Conservation (phyloP, 1,140 invertebrate genomes). For the Pseudobourletiella spinata region DNA sequence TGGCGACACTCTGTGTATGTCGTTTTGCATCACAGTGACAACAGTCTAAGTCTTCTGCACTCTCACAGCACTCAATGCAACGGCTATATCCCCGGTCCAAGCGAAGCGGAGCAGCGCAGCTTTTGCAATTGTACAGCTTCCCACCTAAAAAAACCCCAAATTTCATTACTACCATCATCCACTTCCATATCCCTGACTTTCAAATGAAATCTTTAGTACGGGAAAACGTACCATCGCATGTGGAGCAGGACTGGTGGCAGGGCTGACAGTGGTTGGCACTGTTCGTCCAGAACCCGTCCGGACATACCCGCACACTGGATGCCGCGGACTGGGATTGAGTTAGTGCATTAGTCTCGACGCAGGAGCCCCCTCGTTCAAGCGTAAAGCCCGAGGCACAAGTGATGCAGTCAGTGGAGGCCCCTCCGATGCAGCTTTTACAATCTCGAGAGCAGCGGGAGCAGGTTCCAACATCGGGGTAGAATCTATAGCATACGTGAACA, state of each 20-base stretch:
- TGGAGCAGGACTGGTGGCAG: constrained; percentile 30
- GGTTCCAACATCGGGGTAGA: constrained; percentile 39
- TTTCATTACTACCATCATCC: background rate
- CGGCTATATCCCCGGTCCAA: constrained; percentile 32
- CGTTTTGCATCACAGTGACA: constrained; percentile 35
- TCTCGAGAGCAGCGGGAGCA: constrained; percentile 65
- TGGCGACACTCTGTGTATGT: constrained; percentile 18
- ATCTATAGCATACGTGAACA: constrained; percentile 18
- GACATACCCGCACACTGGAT: constrained; percentile 1
- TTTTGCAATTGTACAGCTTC: constrained; percentile 26
- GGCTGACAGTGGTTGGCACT: constrained; percentile 5
- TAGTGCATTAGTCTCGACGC: constrained; percentile 11
- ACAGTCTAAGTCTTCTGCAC: constrained; percentile 24
- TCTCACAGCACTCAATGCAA: constrained; percentile 30
- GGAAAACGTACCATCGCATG: constrained; percentile 28
- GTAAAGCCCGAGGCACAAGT: constrained; percentile 47
- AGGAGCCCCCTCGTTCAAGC: constrained; percentile 8
- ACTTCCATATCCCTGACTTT: too few species aligned
- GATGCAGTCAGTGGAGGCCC: constrained; percentile 65
- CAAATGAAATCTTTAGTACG: too few species aligned
- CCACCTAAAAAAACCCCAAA: constrained; percentile 12
- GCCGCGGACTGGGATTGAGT: background rate
- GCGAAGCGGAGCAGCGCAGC: constrained; percentile 26
- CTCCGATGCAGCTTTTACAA: constrained; percentile 73
- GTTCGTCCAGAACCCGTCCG: constrained; percentile 21